These are phyloP conservation scores for Pimephales promelas DNA, from an alignment of 2,113 vertebrate genomes.

Conservation along the genomic window DNA sequence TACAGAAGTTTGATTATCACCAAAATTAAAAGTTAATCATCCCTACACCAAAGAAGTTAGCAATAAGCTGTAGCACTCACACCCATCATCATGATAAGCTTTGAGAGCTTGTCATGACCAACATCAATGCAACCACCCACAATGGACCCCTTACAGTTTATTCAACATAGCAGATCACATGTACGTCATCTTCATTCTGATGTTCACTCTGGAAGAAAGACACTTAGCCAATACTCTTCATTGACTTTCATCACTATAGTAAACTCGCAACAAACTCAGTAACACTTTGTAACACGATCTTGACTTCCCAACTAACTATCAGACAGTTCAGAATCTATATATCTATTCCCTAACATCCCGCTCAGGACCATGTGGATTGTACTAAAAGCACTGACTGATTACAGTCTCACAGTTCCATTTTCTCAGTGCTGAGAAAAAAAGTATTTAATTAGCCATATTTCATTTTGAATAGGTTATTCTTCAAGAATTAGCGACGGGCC, in stretches of 20 bases:
- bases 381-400: neutral
- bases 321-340: neutral
- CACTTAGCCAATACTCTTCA: no score
- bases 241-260: no score
- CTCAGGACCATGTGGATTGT: neutral
- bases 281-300: neutral
- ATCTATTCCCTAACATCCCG: neutral
- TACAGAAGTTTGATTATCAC: neutral
- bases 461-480: no score
- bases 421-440: neutral
- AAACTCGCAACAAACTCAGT: no score
- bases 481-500: no score
- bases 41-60: neutral
- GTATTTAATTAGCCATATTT: no score
- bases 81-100: neutral
- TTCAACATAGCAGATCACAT: neutral
- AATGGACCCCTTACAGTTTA: neutral
- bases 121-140: neutral
- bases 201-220: no score
- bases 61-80: neutral
- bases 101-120: neutral
- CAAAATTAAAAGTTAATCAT: neutral
- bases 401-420: neutral
- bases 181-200: neutral
- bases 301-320: neutral